These are phyloP conservation scores for Cryptus armator DNA, from an alignment of 2,888 invertebrate genomes.

Conservation along the genomic window DNA sequence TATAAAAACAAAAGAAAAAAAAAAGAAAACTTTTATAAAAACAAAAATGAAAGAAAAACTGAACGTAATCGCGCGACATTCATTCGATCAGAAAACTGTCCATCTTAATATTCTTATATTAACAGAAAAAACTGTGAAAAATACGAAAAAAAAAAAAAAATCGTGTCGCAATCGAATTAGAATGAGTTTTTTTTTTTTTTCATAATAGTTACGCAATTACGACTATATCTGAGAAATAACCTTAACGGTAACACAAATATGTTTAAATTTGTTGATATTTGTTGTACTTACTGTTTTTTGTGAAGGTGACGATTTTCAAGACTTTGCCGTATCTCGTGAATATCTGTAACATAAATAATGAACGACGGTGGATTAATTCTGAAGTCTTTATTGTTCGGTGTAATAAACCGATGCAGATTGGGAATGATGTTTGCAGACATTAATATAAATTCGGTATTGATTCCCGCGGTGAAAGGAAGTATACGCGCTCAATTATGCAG, in stretches of 20 bases:
- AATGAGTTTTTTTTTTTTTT: too few species aligned
- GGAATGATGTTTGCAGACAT: not conserved
- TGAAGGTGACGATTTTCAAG: slow-evolving; percentile 99
- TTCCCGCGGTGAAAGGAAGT: slow-evolving; percentile 32
- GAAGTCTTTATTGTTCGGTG: slow-evolving; percentile 6
- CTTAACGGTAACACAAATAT: not conserved
- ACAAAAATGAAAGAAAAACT: too few species aligned
- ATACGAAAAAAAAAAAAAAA: too few species aligned
- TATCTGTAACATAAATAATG: slow-evolving; percentile 89
- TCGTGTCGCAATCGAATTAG: too few species aligned
- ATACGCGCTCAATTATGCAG: slow-evolving; percentile 36
- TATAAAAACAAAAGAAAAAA: not conserved
- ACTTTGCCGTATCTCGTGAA: slow-evolving; percentile 99
- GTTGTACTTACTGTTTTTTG: slow-evolving; percentile 97
- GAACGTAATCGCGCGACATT: too few species aligned
- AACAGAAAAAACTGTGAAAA: too few species aligned
- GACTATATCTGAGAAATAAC: not conserved
- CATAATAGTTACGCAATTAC: not conserved
- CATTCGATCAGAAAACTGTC: too few species aligned
- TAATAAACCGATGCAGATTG: slow-evolving; percentile 13
- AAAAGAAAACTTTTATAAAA: too few species aligned
- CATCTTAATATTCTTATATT: too few species aligned
- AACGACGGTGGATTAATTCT: slow-evolving; percentile 14
- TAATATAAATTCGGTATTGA: slow-evolving; percentile 41
- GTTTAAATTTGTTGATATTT: not conserved